A percentile compares a stretch with the other conserved stretches of the same genome.
Conservation (phyloP, 37 sponge, comb jelly and placozoan genomes). For the Chondrilla cf. caribensis region DNA sequence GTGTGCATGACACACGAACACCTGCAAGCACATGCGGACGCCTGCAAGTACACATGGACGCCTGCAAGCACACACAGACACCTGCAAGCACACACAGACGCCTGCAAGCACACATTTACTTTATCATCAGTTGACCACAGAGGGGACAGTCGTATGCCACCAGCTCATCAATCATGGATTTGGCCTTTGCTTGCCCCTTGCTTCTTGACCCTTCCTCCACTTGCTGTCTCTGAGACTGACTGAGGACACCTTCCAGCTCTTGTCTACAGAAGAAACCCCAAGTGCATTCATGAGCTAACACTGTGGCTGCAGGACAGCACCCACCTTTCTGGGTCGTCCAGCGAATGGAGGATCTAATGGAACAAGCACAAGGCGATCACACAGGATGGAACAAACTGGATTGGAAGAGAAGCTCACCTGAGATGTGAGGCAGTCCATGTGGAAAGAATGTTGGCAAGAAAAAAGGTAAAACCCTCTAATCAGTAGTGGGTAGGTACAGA, state of each 20-base stretch:
- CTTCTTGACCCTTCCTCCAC: conserved; percentile 6
- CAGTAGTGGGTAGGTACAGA: conserved; percentile 79
- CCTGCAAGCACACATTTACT: conserved; percentile 21
- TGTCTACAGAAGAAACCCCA: not conserved
- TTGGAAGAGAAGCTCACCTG: conserved; percentile 53
- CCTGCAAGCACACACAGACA: not conserved
- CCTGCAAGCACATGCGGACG: too few relatives aligned
- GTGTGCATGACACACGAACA: too few relatives aligned
- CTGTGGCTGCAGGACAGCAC: too few relatives aligned
- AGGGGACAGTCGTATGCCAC: conserved; percentile 83
- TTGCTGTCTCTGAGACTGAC: not conserved
- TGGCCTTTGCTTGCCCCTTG: not conserved
- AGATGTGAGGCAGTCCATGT: conserved; percentile 77
- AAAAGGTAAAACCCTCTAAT: conserved; percentile 90
- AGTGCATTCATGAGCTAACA: not conserved
- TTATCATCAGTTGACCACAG: conserved; percentile 90
- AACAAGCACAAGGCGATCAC: too few relatives aligned
- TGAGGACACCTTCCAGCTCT: not conserved
- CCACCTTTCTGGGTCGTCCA: too few relatives aligned
- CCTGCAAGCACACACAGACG: too few relatives aligned
- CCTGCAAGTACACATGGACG: not conserved
- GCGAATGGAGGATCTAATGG: too few relatives aligned
- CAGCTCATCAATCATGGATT: conserved; percentile 68
- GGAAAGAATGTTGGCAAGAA: conserved; percentile 93
- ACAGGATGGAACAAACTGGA: too few relatives aligned